A percentile compares a stretch with the other conserved stretches of the same genome.
phyloP scores from a whole-genome alignment of 2,797 vertebrate genomes.

The Arctocebus calabarensis region DNA sequence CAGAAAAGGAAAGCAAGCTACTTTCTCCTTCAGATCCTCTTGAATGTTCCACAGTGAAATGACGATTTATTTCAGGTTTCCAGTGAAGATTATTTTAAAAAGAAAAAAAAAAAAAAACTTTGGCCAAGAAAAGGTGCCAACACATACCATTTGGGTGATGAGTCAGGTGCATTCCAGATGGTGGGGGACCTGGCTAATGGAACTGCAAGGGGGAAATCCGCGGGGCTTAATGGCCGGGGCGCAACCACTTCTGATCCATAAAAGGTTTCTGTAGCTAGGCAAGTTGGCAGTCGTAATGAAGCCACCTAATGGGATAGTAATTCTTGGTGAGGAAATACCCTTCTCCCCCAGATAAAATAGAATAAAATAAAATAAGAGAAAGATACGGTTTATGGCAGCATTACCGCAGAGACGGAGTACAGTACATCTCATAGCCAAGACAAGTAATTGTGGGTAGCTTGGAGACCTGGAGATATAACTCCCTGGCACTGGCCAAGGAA shows the following conservation, averaged over 20 bases:
- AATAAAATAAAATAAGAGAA: conserved; percentile 28
- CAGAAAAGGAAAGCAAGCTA: conserved; percentile 2
- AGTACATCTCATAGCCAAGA: conserved; percentile 25
- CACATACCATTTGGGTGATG: neutral
- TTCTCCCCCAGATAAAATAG: neutral
- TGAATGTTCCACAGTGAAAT: conserved; percentile 48
- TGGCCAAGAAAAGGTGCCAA: conserved; percentile 14
- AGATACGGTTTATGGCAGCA: conserved; percentile 30
- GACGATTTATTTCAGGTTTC: conserved; percentile 52
- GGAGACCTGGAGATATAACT: neutral
- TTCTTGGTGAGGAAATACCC: conserved; percentile 26
- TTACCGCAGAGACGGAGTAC: conserved; percentile 11
- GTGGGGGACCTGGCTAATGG: neutral
- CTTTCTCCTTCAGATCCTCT: conserved; percentile 5
- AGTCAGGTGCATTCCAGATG: conserved; percentile 60
- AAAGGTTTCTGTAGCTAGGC: conserved; percentile 34
- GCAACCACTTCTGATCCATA: neutral
- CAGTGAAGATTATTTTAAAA: neutral
- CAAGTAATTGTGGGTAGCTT: conserved; percentile 43
- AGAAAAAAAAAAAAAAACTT: neutral
- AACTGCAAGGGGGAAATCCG: neutral
- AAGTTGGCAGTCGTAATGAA: neutral
- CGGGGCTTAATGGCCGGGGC: neutral
- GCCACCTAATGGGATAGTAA: conserved; percentile 53
- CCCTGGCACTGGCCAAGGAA: conserved; percentile 22